These are phyloP conservation scores for Heliconius eleuchia DNA, from an alignment of 1,140 invertebrate species.

Conservation along the genomic window DNA sequence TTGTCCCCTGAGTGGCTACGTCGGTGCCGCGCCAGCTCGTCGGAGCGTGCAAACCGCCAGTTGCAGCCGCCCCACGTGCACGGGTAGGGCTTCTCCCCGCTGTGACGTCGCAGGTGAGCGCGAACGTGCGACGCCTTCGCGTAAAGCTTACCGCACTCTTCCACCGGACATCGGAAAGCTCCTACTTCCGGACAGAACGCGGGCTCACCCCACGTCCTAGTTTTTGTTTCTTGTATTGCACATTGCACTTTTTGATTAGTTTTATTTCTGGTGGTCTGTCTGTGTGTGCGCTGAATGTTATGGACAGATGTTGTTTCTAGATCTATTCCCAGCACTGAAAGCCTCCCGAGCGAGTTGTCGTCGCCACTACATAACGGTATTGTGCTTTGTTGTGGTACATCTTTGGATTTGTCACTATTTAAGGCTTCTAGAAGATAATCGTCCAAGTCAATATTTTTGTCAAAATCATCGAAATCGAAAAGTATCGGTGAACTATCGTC, in stretches of 20 bases:
- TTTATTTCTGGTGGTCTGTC: slow-evolving; percentile 26
- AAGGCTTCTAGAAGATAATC: slow-evolving; percentile 66
- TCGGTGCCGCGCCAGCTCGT: slow-evolving; percentile 93
- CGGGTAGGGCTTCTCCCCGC: slow-evolving; percentile 96
- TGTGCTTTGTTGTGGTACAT: slow-evolving; percentile 41
- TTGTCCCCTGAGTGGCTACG: slow-evolving; percentile 90
- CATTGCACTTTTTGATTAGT: slow-evolving; percentile 39
- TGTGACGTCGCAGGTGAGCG: slow-evolving; percentile 95
- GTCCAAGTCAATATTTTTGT: slow-evolving; percentile 64
- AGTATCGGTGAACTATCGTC: slow-evolving; percentile 51
- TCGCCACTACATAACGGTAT: slow-evolving; percentile 39
- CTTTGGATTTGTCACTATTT: slow-evolving; percentile 57
- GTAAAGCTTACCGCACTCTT: slow-evolving; percentile 87
- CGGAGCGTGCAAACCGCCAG: slow-evolving; percentile 96
- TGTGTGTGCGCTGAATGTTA: slow-evolving; percentile 42
- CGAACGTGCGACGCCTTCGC: slow-evolving; percentile 97
- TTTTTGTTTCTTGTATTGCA: slow-evolving; percentile 46
- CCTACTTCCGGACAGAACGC: slow-evolving; percentile 66
- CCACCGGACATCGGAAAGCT: slow-evolving; percentile 83
- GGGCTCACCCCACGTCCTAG: slow-evolving; percentile 63
- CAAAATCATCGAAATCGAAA: slow-evolving; percentile 69
- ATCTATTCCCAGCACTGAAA: slow-evolving; percentile 52
- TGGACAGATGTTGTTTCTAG: slow-evolving; percentile 50
- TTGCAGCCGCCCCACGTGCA: slow-evolving; percentile 95
- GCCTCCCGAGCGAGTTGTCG: slow-evolving; percentile 40